A percentile compares a stretch with the other conserved stretches of the same genome.
phyloP scores from a whole-genome alignment of 1,140 invertebrate species.

The Diabrotica undecimpunctata region DNA sequence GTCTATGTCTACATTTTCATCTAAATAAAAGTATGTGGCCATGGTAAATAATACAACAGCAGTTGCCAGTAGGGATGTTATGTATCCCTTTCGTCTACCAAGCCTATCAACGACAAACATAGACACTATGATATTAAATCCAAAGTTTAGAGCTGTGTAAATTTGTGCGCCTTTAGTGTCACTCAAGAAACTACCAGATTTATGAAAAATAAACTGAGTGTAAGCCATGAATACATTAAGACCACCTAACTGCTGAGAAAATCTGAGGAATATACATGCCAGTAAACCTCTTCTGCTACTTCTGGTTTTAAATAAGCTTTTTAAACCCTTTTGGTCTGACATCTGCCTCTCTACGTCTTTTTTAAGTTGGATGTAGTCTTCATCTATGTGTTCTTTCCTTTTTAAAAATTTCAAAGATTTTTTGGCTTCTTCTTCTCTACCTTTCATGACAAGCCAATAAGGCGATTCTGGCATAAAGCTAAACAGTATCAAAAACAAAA shows the following conservation, averaged over 20 bases:
- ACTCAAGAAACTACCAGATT: conserved; percentile 34
- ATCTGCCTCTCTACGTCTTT: conserved; percentile 28
- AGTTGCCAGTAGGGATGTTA: conserved; percentile 21
- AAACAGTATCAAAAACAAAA: conserved; percentile 42
- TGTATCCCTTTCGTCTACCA: conserved; percentile 24
- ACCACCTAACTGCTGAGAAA: conserved; percentile 29
- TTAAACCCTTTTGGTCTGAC: conserved; percentile 22
- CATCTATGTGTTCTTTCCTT: conserved; percentile 40
- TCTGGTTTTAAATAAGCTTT: conserved; percentile 24
- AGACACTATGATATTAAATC: conserved; percentile 61
- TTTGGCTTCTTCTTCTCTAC: conserved; percentile 27
- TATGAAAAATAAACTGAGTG: conserved; percentile 29
- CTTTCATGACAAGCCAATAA: conserved; percentile 36
- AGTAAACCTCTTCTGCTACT: conserved; percentile 34
- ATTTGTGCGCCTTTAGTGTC: conserved; percentile 47
- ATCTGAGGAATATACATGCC: conserved; percentile 29
- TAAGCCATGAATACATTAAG: conserved; percentile 26
- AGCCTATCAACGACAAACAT: conserved; percentile 4
- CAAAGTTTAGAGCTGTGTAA: conserved; percentile 57
- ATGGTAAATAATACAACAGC: conserved; percentile 42
- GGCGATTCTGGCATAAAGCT: conserved; percentile 43
- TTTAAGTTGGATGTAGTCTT: conserved; percentile 33
- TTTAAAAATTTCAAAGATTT: conserved; percentile 13
- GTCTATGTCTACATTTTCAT: conserved; percentile 25
- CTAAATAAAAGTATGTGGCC: conserved; percentile 47